Conservation (phyloP, 92 coral and sea anemone species). For the Umimayanthus kanabou region DNA sequence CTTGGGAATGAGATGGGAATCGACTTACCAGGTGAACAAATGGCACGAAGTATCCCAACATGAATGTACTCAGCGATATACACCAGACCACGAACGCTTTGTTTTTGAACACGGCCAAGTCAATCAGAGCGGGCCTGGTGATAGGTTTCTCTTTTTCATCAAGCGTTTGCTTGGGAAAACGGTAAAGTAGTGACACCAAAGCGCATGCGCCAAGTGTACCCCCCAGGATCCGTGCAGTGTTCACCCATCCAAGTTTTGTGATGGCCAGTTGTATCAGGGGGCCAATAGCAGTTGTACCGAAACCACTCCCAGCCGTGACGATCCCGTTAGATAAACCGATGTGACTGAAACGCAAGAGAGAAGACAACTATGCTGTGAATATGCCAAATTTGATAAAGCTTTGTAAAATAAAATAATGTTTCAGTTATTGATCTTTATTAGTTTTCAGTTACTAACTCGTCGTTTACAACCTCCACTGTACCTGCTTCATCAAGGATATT, state of each 20-base stretch:
- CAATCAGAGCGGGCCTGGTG: conserved; percentile 69
- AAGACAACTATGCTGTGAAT: neutral
- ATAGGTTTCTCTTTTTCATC: conserved; percentile 31
- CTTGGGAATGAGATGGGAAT: neutral
- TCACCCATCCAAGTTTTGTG: conserved; percentile 71
- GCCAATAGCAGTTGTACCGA: conserved; percentile 93
- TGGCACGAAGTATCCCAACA: conserved; percentile 94
- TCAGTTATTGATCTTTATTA: too few species aligned
- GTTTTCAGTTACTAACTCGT: too few species aligned
- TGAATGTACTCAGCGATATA: conserved; percentile 80
- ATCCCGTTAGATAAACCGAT: conserved; percentile 89
- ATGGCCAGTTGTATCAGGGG: conserved; percentile 80
- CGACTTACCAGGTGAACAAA: conserved; percentile 93
- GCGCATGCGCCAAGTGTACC: conserved; percentile 72
- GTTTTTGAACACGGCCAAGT: conserved; percentile 78
- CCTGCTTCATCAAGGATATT: too few species aligned
- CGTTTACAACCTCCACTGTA: too few species aligned
- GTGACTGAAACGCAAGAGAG: conserved; percentile 60
- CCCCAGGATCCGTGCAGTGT: conserved; percentile 78
- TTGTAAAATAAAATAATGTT: too few species aligned
- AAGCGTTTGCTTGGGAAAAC: conserved; percentile 53
- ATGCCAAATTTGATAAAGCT: neutral
- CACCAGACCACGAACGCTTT: conserved; percentile 88
- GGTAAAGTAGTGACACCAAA: conserved; percentile 70
- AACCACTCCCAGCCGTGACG: conserved; percentile 95